Evolutionary conservation across 2,113 vertebrate genomes (phyloP).

Genomic region (Nanorana parkeri): DNA sequence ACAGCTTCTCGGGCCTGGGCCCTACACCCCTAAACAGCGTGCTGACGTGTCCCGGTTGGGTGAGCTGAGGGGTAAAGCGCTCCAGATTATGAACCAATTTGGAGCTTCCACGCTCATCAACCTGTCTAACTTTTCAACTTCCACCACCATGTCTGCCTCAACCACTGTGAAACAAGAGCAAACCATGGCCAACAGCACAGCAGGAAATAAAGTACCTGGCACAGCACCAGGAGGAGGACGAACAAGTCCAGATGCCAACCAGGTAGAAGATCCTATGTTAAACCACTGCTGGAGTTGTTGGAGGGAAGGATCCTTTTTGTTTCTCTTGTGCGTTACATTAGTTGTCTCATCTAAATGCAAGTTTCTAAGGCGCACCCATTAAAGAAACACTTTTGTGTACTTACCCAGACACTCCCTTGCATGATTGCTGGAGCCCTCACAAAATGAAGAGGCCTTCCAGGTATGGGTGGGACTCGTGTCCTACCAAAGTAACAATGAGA

Average conservation of each 20-base stretch:
- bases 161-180: slow-evolving; percentile 78
- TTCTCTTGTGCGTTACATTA: too few relatives aligned
- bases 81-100: slow-evolving; percentile 87
- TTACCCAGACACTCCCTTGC: too few relatives aligned
- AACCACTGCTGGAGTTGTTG: too few relatives aligned
- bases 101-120: slow-evolving; percentile 82
- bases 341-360: too few relatives aligned
- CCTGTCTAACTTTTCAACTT: slow-evolving; percentile 80
- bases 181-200: slow-evolving; percentile 91
- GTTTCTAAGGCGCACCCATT: too few relatives aligned
- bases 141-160: slow-evolving; percentile 78
- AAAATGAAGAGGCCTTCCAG: too few relatives aligned
- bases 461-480: too few relatives aligned
- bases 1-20: slow-evolving; percentile 77
- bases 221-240: slow-evolving; percentile 78
- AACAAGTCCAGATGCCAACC: slow-evolving; percentile 91
- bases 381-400: too few relatives aligned
- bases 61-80: slow-evolving; percentile 77
- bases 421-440: too few relatives aligned
- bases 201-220: slow-evolving; percentile 78
- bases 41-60: slow-evolving; percentile 76
- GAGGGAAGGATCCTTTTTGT: too few relatives aligned
- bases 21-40: slow-evolving; percentile 74
- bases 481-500: too few relatives aligned
- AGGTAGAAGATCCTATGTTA: slow-evolving; percentile 72